Percentiles rank a stretch among this genome's conserved stretches.
Evolutionary conservation across 1,140 invertebrate genomes (phyloP).

Genomic region (Microplitis mediator): DNA sequence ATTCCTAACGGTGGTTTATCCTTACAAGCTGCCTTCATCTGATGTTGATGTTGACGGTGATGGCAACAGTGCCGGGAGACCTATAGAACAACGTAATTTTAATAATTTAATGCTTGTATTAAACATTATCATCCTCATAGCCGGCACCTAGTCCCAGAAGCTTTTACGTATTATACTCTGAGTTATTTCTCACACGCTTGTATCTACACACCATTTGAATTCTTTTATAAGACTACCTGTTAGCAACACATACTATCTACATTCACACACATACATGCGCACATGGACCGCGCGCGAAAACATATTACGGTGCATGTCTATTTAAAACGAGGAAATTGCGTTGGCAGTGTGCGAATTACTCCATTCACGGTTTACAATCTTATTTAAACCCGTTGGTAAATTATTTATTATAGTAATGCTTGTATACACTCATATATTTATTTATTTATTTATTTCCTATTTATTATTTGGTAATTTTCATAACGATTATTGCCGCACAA

Average conservation of each 20-base stretch:
- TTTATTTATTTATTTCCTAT: not conserved
- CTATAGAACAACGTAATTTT: slow-evolving; percentile 18
- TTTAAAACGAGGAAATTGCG: slow-evolving; percentile 21
- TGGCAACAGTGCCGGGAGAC: not conserved
- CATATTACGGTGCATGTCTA: not conserved
- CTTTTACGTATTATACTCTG: no score
- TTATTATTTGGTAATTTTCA: not conserved
- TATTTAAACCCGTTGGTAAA: slow-evolving; percentile 5
- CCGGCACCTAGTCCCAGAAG: not conserved
- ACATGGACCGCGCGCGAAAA: not conserved
- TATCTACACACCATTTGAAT: no score
- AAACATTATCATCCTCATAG: not conserved
- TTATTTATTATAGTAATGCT: not conserved
- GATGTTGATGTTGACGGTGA: not conserved
- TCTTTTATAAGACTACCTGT: no score
- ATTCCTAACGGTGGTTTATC: slow-evolving; percentile 25
- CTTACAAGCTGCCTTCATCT: not conserved
- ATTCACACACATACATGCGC: not conserved
- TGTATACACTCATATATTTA: not conserved
- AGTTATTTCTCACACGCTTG: slow-evolving; percentile 12
- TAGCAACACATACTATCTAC: no score
- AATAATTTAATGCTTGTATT: slow-evolving; percentile 18
- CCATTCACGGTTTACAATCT: slow-evolving; percentile 21
- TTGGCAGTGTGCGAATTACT: slow-evolving; percentile 13
- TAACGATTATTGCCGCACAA: not conserved